Evolutionary conservation across 2,888 invertebrate genomes (phyloP).

Genomic region (Apodemia zela): DNA sequence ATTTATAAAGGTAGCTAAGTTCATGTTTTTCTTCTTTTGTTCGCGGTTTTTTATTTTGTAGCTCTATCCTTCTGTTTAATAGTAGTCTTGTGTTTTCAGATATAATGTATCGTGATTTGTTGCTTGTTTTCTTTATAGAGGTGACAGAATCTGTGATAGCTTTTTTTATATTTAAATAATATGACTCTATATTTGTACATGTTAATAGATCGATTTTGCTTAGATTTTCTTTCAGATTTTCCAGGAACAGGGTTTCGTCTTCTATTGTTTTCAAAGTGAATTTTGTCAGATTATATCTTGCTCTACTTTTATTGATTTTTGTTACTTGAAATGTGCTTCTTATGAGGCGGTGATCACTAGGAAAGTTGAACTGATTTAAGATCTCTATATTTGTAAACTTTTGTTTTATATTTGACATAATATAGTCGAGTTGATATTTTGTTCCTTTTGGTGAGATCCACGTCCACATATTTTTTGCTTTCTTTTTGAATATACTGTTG

Average conservation of each 20-base stretch:
- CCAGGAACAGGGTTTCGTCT: background rate
- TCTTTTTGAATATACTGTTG: conserved; percentile 9
- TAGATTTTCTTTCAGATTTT: background rate
- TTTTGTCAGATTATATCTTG: background rate
- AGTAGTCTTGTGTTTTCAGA: background rate
- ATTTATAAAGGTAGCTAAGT: background rate
- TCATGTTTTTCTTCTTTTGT: background rate
- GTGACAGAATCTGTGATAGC: background rate
- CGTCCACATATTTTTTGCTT: conserved; percentile 12
- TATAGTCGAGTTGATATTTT: conserved; percentile 11
- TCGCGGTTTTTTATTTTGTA: background rate
- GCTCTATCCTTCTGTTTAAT: background rate
- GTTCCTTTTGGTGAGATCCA: conserved; percentile 9
- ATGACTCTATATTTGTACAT: background rate
- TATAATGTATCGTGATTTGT: background rate
- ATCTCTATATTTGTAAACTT: conserved; percentile 14
- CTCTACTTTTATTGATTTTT: background rate
- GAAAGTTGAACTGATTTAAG: background rate
- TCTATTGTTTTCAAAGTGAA: background rate
- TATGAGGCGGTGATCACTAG: background rate
- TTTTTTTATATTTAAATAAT: background rate
- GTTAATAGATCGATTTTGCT: background rate
- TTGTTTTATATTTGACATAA: conserved; percentile 7
- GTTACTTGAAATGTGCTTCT: background rate
- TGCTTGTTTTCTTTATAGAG: too few relatives aligned